phyloP scores from a whole-genome alignment of 1,140 invertebrate genomes.

The Maconellicoccus hirsutus region DNA sequence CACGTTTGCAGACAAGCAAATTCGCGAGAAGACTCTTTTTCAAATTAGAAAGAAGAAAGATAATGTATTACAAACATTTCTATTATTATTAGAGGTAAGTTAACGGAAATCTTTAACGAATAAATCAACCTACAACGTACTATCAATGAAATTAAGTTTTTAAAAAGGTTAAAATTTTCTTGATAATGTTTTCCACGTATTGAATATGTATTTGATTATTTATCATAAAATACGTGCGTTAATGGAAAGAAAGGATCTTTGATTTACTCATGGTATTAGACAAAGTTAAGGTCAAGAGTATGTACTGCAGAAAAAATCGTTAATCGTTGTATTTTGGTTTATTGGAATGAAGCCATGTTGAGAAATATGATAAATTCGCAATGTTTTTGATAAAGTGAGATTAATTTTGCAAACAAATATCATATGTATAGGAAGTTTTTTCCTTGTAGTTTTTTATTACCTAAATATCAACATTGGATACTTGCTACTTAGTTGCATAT shows the following conservation, averaged over 20 bases:
- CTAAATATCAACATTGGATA: too few relatives aligned
- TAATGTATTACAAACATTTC: not conserved
- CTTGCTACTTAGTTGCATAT: too few relatives aligned
- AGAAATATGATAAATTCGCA: not conserved
- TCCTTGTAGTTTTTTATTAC: not conserved
- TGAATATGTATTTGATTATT: too few relatives aligned
- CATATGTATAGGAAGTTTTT: not conserved
- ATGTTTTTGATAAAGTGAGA: not conserved
- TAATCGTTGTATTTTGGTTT: not conserved
- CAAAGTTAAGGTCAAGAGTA: not conserved
- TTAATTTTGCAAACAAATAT: not conserved
- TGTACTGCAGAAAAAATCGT: not conserved
- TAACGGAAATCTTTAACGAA: too few relatives aligned
- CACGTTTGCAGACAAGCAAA: not conserved
- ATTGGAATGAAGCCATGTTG: not conserved
- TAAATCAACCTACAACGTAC: too few relatives aligned
- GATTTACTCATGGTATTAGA: too few relatives aligned
- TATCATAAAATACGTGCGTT: too few relatives aligned
- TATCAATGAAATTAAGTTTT: too few relatives aligned
- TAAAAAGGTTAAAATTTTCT: too few relatives aligned
- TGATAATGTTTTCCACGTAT: too few relatives aligned
- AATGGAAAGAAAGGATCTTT: too few relatives aligned
- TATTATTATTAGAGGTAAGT: constrained; percentile 1
- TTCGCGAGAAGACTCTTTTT: constrained; percentile 6
- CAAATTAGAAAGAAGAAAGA: constrained; percentile 16